A percentile compares a stretch with the other conserved stretches of the same genome.
Evolutionary conservation across 1,140 invertebrate species (phyloP).

Genomic region (Yoshiicerus persimilis): DNA sequence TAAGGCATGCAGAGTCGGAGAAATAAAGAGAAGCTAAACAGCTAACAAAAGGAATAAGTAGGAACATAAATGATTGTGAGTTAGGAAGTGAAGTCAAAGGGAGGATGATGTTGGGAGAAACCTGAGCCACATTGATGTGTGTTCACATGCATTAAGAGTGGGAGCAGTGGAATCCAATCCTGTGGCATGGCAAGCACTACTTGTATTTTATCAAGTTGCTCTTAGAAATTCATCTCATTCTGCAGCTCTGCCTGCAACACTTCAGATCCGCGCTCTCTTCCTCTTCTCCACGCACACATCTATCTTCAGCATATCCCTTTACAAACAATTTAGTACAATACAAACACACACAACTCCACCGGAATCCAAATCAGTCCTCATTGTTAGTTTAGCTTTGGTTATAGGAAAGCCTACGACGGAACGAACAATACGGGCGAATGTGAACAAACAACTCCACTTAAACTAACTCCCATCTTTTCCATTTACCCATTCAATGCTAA

Average conservation of each 20-base stretch:
- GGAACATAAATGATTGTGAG: neutral
- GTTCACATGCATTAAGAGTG: neutral
- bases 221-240: slow-evolving; percentile 13
- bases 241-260: slow-evolving; percentile 13
- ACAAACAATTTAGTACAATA: neutral
- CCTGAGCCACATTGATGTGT: neutral
- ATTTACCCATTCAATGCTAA: neutral
- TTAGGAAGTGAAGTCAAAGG: neutral
- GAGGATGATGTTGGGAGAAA: no score
- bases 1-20: neutral
- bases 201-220: slow-evolving; percentile 13
- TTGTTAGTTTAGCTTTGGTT: neutral
- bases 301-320: neutral
- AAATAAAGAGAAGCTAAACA: no score
- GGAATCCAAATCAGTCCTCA: neutral
- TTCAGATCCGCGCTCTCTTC: neutral
- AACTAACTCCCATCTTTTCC: neutral
- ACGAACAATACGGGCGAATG: neutral
- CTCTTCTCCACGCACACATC: neutral
- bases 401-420: neutral
- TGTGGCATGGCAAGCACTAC: neutral
- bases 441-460: neutral
- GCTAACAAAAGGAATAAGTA: no score
- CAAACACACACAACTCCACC: neutral
- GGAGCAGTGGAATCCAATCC: neutral